Conservation (phyloP, 2,888 invertebrate genomes). For the Trissolcus japonicus region DNA sequence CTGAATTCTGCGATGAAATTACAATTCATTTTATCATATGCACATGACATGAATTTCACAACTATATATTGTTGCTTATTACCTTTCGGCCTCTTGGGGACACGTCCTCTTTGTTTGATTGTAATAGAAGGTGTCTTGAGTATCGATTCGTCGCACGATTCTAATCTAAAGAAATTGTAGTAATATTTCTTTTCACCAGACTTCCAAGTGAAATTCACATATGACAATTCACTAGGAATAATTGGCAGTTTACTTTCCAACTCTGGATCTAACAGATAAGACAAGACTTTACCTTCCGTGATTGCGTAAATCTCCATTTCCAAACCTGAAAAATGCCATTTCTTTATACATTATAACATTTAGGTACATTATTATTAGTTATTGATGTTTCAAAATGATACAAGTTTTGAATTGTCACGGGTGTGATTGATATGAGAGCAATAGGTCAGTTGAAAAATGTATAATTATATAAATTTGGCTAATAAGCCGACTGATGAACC, state of each 20-base stretch:
- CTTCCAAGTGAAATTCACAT: constrained; percentile 94
- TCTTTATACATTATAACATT: no score
- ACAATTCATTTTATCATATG: background rate
- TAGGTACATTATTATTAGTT: no score
- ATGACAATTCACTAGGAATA: constrained; percentile 93
- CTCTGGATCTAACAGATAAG: constrained; percentile 91
- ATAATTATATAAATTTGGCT: no score
- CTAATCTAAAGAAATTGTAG: constrained; percentile 91
- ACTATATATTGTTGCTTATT: background rate
- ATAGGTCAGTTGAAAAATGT: no score
- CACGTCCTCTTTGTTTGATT: constrained; percentile 89
- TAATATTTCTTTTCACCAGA: constrained; percentile 88
- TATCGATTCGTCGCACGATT: constrained; percentile 89
- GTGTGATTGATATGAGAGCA: no score
- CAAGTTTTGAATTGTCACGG: no score
- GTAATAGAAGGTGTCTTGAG: constrained; percentile 91
- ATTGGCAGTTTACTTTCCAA: constrained; percentile 92
- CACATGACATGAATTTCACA: no score
- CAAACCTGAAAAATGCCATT: constrained; percentile 79
- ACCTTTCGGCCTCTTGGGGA: constrained; percentile 88
- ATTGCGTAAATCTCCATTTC: constrained; percentile 94
- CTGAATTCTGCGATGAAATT: constrained; percentile 84
- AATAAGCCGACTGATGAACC: no score
- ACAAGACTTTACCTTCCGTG: constrained; percentile 88
- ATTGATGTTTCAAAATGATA: no score